Evolutionary conservation across 2,113 vertebrate species (phyloP), one percentile per base, ranked within the genome.

Genomic region (Amia ocellicauda): DNA sequence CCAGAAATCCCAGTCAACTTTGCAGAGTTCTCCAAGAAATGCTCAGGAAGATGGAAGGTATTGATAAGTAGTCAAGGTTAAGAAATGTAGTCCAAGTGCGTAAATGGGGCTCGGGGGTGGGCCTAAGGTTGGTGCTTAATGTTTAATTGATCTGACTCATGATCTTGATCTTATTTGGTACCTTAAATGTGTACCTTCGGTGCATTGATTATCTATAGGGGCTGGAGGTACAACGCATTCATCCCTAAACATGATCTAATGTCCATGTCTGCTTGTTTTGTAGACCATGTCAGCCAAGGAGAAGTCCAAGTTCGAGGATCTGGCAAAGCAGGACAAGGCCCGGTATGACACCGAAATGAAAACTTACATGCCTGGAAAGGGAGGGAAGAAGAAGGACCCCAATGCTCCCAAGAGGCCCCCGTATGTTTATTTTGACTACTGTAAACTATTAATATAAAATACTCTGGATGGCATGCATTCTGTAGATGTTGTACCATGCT

Each of bases 281-380:
- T 70, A 94, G 93, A 91, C 88, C 0, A 93, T 94, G 91, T 91
- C 93, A 3, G 86, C 78, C 63, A 93, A 93, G 69, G 91, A 94
- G 77, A 94, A 94, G 68, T 85, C 87, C 5, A 91, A 93, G 68
- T 93, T 94, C 78, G 93, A 94, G 65, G 93, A 94, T 51, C 85
- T 94, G 91, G 93, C 92, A 1, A 92, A 92, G 68, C 91, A 90
- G 3, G 93, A 94, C 67, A 94, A 94, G 80, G 87, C 91, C 61
- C 88, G 93, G 67, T 94, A 93, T 62, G 92, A 94, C 75, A 80
- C 90, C 43, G 92, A 94, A 83, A 94, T 94, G 93, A 92, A 91
- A 80, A 90, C 89, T 65, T 94, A 91, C 11, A 88, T 87, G 66
- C 90, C 93, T 43, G 89, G 90, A 22, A 93, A 92, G 71, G 75